Conservation (phyloP, 2,797 vertebrate species). For the Neoniphon sammara region DNA sequence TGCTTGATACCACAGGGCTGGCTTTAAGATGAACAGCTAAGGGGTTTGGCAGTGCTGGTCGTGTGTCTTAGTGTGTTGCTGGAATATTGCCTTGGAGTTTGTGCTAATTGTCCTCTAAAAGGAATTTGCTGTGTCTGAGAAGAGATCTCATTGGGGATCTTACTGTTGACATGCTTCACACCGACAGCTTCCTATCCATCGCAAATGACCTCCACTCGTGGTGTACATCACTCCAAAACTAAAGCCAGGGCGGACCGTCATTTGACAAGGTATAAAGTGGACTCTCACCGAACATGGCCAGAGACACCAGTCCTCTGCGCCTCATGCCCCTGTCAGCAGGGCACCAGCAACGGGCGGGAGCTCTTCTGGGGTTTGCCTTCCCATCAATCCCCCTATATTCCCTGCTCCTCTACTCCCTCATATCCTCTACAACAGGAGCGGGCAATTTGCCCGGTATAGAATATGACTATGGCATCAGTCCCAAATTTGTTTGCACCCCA, state of each 20-base stretch:
- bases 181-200: slow-evolving; percentile 15
- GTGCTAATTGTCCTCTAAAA: background rate
- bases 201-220: slow-evolving; percentile 67
- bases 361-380: slow-evolving; percentile 41
- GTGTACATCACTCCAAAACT: slow-evolving; percentile 47
- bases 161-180: slow-evolving; percentile 59
- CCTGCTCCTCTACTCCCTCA: slow-evolving; percentile 72
- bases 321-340: slow-evolving; percentile 51
- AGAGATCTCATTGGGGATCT: slow-evolving; percentile 17
- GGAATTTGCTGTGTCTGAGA: slow-evolving; percentile 14
- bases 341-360: slow-evolving; percentile 39
- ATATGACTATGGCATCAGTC: slow-evolving; percentile 80
- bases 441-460: slow-evolving; percentile 73
- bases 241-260: slow-evolving; percentile 54
- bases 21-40: slow-evolving; percentile 18
- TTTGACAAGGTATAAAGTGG: slow-evolving; percentile 38
- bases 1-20: slow-evolving; percentile 7
- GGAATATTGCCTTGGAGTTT: slow-evolving; percentile 19
- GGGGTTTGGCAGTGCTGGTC: slow-evolving; percentile 1
- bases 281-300: slow-evolving; percentile 70
- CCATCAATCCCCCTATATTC: slow-evolving; percentile 56
- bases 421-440: slow-evolving; percentile 65
- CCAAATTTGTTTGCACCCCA: slow-evolving; percentile 87
- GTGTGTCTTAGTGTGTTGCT: background rate
- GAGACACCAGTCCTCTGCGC: slow-evolving; percentile 63